phyloP scores from a whole-genome alignment of 1,140 invertebrate genomes.

The Drosophila repleta region DNA sequence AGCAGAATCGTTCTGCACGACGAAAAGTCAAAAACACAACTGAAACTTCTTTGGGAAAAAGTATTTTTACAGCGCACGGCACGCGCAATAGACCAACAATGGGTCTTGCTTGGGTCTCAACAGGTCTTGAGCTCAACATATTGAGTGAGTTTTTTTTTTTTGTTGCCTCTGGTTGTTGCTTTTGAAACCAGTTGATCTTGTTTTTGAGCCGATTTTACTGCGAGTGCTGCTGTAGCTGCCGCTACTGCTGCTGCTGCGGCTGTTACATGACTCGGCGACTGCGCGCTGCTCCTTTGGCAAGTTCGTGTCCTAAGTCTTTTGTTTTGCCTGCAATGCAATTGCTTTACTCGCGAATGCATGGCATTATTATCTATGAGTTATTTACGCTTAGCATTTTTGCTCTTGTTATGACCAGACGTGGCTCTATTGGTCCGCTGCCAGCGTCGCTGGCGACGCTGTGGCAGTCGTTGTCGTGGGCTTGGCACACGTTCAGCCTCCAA shows the following conservation, averaged over 20 bases:
- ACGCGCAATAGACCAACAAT: conserved; percentile 76
- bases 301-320: conserved; percentile 81
- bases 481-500: conserved; percentile 67
- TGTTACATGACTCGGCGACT: conserved; percentile 60
- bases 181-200: conserved; percentile 76
- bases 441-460: not conserved
- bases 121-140: conserved; percentile 56
- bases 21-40: conserved; percentile 80
- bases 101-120: conserved; percentile 40
- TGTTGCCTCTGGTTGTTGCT: conserved; percentile 13
- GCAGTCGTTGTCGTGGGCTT: conserved; percentile 58
- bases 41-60: conserved; percentile 79
- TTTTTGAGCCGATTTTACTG: conserved; percentile 63
- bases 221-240: conserved; percentile 9
- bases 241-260: not conserved
- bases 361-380: conserved; percentile 80
- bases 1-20: conserved; percentile 72
- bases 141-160: conserved; percentile 66
- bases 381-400: conserved; percentile 71
- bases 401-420: conserved; percentile 67
- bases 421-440: conserved; percentile 11
- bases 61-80: conserved; percentile 74
- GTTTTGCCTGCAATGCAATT: conserved; percentile 66
- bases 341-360: conserved; percentile 56
- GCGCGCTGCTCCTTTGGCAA: conserved; percentile 58